phyloP scores from a whole-genome alignment of 2,113 vertebrate species.

The Ctenomys sociabilis region DNA sequence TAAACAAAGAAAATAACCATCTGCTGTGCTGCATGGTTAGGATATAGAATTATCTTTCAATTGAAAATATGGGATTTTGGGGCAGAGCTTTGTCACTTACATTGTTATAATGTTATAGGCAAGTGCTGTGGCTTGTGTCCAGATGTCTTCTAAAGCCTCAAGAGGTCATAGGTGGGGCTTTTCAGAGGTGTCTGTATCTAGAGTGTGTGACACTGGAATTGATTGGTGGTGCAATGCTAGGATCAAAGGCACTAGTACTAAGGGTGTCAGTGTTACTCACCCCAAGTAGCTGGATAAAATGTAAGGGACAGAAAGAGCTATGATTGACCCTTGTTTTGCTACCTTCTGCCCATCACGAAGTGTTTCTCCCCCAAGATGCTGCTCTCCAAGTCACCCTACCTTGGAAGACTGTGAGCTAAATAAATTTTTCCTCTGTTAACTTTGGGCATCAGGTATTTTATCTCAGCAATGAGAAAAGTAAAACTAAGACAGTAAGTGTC shows the following conservation, averaged over 20 bases:
- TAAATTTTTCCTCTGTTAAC: background rate
- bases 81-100: background rate
- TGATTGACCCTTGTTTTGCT: background rate
- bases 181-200: background rate
- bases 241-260: background rate
- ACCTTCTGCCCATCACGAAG: background rate
- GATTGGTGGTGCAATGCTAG: background rate
- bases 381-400: background rate
- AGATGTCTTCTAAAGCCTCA: background rate
- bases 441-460: background rate
- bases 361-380: background rate
- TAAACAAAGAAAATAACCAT: background rate
- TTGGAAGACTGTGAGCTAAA: background rate
- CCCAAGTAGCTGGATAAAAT: background rate
- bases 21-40: accelerated
- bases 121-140: background rate
- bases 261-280: background rate
- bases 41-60: background rate
- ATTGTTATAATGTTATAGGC: background rate
- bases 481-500: background rate
- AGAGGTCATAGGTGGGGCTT: background rate
- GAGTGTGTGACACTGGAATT: background rate
- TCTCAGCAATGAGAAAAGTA: background rate
- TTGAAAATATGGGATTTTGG: background rate
- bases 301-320: background rate